phyloP scores from a whole-genome alignment of 2,113 vertebrate genomes.

The Bubo blakistoni region DNA sequence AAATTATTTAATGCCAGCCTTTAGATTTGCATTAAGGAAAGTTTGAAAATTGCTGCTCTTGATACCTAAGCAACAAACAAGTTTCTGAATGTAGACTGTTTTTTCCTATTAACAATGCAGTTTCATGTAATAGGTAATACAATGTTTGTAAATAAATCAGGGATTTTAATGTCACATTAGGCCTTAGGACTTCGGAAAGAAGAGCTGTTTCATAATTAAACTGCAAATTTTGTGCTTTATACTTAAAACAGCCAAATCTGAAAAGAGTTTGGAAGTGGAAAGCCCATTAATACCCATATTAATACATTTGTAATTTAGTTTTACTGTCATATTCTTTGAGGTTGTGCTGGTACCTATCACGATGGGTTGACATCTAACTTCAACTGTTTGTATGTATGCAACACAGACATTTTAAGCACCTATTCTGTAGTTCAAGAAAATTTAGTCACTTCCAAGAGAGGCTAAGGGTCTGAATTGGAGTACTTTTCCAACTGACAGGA shows the following conservation, averaged over 20 bases:
- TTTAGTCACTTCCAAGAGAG: not conserved
- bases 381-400: not conserved
- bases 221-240: not conserved
- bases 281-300: not conserved
- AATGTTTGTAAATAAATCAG: not conserved
- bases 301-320: not conserved
- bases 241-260: not conserved
- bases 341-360: not conserved
- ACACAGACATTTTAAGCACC: not conserved
- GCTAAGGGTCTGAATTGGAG: not conserved
- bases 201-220: not conserved
- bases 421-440: not conserved
- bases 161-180: not conserved
- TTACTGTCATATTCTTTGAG: not conserved
- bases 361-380: not conserved
- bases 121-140: not conserved
- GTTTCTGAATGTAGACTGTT: not conserved
- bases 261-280: not conserved
- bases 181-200: not conserved
- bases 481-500: not conserved
- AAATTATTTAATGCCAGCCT: not conserved
- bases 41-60: not conserved
- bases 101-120: not conserved
- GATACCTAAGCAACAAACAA: not conserved
- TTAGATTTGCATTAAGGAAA: not conserved